phyloP scores from a whole-genome alignment of 1,140 invertebrate species.

The Hormaphis cornu region DNA sequence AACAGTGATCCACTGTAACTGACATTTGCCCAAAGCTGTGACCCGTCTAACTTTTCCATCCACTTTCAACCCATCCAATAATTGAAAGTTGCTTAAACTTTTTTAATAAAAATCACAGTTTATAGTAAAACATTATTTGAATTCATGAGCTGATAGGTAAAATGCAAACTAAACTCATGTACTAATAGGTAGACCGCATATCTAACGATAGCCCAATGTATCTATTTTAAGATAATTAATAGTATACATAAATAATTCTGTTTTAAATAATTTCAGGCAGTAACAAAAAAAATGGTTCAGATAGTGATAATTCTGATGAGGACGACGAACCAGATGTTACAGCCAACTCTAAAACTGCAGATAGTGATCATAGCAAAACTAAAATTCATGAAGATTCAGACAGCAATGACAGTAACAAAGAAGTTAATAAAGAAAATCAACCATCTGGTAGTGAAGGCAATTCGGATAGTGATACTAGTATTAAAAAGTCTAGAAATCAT shows the following conservation, averaged over 20 bases:
- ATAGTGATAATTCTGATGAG: not conserved
- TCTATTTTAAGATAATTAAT: too few species aligned
- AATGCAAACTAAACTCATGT: too few species aligned
- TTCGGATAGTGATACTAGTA: constrained; percentile 8
- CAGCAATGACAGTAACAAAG: constrained; percentile 15
- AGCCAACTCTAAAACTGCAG: not conserved
- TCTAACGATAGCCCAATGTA: too few species aligned
- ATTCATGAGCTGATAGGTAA: too few species aligned
- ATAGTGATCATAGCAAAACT: constrained; percentile 6
- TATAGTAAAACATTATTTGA: too few species aligned
- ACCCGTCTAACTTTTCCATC: too few species aligned
- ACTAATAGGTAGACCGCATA: too few species aligned
- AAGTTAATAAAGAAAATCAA: not conserved
- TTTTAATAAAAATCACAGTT: too few species aligned
- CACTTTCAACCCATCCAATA: too few species aligned
- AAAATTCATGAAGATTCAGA: not conserved
- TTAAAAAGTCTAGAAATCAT: constrained; percentile 1
- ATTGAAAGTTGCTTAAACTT: too few species aligned
- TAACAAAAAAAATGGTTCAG: constrained; percentile 1
- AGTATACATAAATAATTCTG: not conserved
- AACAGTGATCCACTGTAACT: too few species aligned
- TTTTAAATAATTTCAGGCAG: not conserved
- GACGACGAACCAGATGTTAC: not conserved
- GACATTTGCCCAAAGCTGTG: too few species aligned
- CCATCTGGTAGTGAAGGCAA: constrained; percentile 12